Base-by-base conservation (phyloP, 2,113 vertebrate species). In the Paramormyrops kingsleyae region DNA sequence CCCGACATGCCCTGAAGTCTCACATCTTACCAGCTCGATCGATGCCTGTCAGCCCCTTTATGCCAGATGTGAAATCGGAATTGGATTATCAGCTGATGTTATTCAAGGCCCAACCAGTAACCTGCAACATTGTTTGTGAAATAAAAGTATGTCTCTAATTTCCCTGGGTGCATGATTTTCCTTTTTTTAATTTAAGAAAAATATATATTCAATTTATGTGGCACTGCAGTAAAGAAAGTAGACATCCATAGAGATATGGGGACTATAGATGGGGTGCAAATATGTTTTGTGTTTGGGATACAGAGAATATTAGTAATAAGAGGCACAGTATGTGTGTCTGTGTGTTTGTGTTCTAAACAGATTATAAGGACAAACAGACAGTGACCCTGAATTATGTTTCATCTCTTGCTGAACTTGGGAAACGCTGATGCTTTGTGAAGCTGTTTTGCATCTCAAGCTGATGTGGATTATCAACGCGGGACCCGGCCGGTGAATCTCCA, bases 61-160 rank as follows among this genome's bases (percentile, higher is more conserved):
- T 0, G 0, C 0, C 1, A 8, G 24, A 62, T 62, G 24, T n/a
- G 5, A 24, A 59, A 59, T 24, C 19, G 56, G 56, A 62, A 50
- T 66, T 27, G 24, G 59, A 66, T 66, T 1, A 66, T 66, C 59
- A 66, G n/a, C 24, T 27, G 9, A 66, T 66, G n/a, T 27, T n/a
- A 66, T 27, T 66, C 59, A 66, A 66, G 59, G n/a, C 24, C 59
- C n/a, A 27, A 27, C 59, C 53, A 56, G 53, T 7, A 56, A 39
- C 56, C 80, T 91, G 88, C 83, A 83, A 17, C n/a, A 17, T 5
- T 27, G 90, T 12, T 88, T 92, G 93, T 89, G 90, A 90, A 93
- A 93, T 93, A 92, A 92, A 90, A 87, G 52, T 66, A 87, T 39
- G 3, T 44, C 52, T 89, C 74, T 46, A 83, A 89, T 89, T 89